Evolutionary conservation across 2,797 vertebrate genomes (phyloP).

Genomic region (Myotis vivesi): DNA sequence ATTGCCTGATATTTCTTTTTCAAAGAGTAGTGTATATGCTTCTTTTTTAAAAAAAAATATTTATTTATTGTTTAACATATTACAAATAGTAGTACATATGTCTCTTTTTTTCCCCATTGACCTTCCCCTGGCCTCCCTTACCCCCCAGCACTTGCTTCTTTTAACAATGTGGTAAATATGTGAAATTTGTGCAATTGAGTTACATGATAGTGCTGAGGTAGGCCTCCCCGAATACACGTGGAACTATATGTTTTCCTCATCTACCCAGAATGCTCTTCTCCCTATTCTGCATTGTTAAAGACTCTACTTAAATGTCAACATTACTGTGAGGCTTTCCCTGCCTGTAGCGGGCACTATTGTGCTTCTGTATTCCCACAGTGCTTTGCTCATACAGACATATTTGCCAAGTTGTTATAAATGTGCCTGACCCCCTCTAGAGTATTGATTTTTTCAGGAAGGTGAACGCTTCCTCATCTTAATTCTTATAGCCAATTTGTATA

Average conservation of each 20-base stretch:
- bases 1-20: neutral
- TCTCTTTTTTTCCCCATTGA: too few species aligned
- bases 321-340: neutral
- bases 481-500: slow-evolving; percentile 62
- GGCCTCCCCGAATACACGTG: neutral
- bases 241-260: neutral
- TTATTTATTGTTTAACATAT: too few species aligned
- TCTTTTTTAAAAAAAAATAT: neutral
- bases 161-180: neutral
- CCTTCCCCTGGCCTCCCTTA: too few species aligned
- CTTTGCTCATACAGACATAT: neutral
- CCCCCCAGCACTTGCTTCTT: neutral
- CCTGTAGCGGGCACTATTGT: neutral
- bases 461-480: neutral
- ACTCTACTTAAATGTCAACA: slow-evolving; percentile 50
- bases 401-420: neutral
- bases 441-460: neutral
- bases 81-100: too few species aligned
- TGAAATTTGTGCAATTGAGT: neutral
- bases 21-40: neutral
- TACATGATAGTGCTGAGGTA: neutral
- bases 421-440: neutral
- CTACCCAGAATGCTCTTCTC: neutral
- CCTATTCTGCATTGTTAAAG: slow-evolving; percentile 14
- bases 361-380: neutral